Conservation (phyloP, 2,797 vertebrate genomes). For the Allobates femoralis region DNA sequence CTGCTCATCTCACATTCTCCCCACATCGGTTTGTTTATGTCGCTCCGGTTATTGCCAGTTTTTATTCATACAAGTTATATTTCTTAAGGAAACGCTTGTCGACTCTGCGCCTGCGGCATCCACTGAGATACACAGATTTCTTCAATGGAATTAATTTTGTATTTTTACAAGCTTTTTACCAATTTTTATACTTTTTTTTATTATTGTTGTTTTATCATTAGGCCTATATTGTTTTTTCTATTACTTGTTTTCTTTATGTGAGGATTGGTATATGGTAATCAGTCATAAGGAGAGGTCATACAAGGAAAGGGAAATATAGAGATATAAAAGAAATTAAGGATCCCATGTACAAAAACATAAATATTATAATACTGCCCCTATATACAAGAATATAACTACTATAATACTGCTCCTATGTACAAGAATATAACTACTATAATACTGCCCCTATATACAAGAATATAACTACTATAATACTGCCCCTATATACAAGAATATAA, state of each 20-base stretch:
- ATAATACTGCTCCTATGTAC: neutral
- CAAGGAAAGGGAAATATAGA: neutral
- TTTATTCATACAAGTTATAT: conserved; percentile 38
- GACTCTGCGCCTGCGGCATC: neutral
- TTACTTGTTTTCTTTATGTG: neutral
- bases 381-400: neutral
- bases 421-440: conserved; percentile 6
- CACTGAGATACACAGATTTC: neutral
- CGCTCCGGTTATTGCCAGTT: neutral
- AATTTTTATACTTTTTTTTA: neutral
- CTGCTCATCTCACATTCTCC: conserved; percentile 9
- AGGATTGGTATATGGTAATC: neutral
- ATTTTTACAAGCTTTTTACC: conserved; percentile 10
- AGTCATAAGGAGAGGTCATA: neutral
- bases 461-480: conserved; percentile 3
- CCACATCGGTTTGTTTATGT: conserved; percentile 1
- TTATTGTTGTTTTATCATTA: neutral
- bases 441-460: neutral
- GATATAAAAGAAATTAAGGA: too few relatives aligned
- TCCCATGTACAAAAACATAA: neutral
- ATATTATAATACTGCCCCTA: neutral
- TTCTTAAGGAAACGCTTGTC: conserved; percentile 17
- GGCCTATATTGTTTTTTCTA: neutral
- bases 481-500: neutral
- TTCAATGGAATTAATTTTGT: neutral